Conservation (phyloP, 2,113 vertebrate species). For the Crotalus horridus region DNA sequence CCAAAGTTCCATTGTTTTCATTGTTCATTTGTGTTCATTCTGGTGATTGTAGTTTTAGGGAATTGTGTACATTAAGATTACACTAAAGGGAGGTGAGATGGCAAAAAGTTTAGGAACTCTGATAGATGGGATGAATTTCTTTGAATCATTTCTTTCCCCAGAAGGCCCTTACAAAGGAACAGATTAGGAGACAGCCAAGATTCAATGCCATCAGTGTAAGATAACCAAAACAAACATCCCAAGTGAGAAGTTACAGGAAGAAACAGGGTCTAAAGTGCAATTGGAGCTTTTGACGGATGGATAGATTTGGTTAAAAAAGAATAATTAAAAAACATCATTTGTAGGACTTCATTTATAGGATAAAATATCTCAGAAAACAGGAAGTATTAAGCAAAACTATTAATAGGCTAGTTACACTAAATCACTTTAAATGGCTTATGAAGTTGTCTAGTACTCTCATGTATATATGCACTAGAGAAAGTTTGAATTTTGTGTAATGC, state of each 20-base stretch:
- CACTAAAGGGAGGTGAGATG: too few relatives aligned
- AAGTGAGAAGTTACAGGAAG: neutral
- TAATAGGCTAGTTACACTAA: neutral
- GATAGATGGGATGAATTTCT: neutral
- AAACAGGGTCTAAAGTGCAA: neutral
- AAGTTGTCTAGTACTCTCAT: neutral
- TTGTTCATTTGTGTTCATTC: too few relatives aligned
- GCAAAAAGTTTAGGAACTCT: too few relatives aligned
- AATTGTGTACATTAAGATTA: too few relatives aligned
- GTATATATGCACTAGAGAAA: constrained; percentile 1
- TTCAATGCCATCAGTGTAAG: neutral
- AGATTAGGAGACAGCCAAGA: neutral
- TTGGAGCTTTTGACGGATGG: neutral
- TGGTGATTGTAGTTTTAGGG: too few relatives aligned
- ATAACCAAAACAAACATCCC: neutral
- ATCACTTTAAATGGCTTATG: neutral
- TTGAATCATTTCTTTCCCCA: neutral
- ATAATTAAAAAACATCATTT: neutral
- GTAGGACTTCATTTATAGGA: neutral
- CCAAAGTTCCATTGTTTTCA: too few relatives aligned
- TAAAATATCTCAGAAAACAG: neutral
- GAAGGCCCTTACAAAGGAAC: neutral
- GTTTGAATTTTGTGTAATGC: constrained; percentile 26
- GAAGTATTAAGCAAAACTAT: neutral
- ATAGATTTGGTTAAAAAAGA: neutral